These are phyloP conservation scores for Coremacera marginata DNA, from an alignment of 2,888 invertebrate species.

Conservation along the genomic window DNA sequence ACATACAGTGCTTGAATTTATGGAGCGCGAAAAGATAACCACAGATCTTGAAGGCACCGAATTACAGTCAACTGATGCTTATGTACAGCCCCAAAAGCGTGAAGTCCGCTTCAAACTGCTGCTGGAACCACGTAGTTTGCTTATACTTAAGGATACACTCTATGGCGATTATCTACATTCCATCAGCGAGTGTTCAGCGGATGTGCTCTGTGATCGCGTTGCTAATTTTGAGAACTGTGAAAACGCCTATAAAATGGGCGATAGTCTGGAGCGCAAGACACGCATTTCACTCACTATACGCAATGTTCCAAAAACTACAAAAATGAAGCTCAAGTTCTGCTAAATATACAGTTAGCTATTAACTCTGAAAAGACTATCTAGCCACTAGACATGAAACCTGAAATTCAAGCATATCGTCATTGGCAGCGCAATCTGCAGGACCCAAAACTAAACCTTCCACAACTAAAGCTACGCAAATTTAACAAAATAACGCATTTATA, in stretches of 20 bases:
- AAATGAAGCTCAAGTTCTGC: conserved; percentile 77
- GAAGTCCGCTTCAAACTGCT: conserved; percentile 79
- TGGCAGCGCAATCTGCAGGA: background rate
- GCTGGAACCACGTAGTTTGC: conserved; percentile 88
- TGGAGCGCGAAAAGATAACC: conserved; percentile 51
- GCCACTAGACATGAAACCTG: background rate
- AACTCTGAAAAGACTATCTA: background rate
- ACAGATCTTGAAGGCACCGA: conserved; percentile 27
- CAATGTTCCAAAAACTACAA: conserved; percentile 90
- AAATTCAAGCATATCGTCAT: background rate
- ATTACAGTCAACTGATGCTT: background rate
- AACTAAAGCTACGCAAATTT: background rate
- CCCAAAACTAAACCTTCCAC: conserved; percentile 9
- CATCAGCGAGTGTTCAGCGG: conserved; percentile 80
- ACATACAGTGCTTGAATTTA: conserved; percentile 89
- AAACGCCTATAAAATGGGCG: conserved; percentile 71
- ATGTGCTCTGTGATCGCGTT: conserved; percentile 74
- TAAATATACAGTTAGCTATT: conserved; percentile 46
- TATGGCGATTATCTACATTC: conserved; percentile 89
- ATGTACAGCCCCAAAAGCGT: conserved; percentile 19
- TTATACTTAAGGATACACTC: conserved; percentile 85
- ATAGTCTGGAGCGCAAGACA: conserved; percentile 80
- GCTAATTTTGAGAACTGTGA: conserved; percentile 77
- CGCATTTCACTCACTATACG: conserved; percentile 92
- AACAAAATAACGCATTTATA: background rate